phyloP scores from a whole-genome alignment of 2,888 invertebrate genomes.

The Cybosia mesomella region DNA sequence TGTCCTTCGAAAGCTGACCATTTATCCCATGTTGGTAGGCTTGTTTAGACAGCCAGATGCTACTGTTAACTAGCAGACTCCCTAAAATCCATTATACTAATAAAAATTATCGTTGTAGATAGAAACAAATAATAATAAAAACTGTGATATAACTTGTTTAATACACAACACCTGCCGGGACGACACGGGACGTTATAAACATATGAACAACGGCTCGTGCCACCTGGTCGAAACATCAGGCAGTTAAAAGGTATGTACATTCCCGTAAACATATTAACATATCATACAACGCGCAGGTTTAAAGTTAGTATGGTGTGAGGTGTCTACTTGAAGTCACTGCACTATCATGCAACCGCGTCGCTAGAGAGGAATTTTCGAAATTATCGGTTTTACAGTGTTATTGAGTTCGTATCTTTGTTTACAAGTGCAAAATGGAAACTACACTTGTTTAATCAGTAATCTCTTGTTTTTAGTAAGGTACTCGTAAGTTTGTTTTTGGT shows the following conservation, averaged over 20 bases:
- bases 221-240: not conserved
- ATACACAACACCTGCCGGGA: not conserved
- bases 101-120: not conserved
- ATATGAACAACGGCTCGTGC: not conserved
- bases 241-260: not conserved
- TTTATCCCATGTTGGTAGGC: not conserved
- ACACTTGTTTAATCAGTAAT: not conserved
- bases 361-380: not conserved
- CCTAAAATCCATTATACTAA: not conserved
- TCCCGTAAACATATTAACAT: not conserved
- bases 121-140: not conserved
- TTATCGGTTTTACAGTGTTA: not conserved
- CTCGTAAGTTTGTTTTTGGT: not conserved
- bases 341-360: not conserved
- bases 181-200: not conserved
- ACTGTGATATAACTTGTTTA: constrained; percentile 1
- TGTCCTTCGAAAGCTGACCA: not conserved
- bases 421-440: not conserved
- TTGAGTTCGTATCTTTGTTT: not conserved
- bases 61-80: not conserved
- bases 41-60: not conserved
- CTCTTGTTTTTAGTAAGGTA: not conserved
- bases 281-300: not conserved
- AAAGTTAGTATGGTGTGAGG: not conserved
- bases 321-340: constrained; percentile 4